Percentiles rank a stretch among this genome's conserved stretches.
Evolutionary conservation across 2,113 vertebrate genomes (phyloP).

Genomic region (Gobiocypris rarus): DNA sequence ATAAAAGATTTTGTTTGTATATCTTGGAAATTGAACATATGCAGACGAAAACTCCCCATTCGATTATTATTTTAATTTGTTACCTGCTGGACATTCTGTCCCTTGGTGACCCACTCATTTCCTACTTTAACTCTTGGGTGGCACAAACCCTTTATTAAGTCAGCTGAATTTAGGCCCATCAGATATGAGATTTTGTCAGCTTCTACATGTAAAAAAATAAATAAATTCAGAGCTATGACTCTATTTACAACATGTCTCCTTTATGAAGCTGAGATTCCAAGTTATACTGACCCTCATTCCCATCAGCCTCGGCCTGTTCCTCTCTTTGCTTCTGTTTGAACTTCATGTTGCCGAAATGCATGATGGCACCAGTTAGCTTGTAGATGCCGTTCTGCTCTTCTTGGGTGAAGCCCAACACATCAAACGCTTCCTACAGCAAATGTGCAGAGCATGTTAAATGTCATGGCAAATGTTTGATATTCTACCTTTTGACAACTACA

Average conservation of each 20-base stretch:
- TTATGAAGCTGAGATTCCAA: not conserved
- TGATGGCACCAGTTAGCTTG: not conserved
- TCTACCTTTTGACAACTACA: not conserved
- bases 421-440: constrained; percentile 71
- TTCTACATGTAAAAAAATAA: constrained; percentile 17
- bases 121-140: constrained; percentile 60
- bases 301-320: constrained; percentile 77
- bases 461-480: not conserved
- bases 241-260: not conserved
- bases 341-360: too few relatives aligned
- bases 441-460: not conserved
- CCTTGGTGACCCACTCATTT: constrained; percentile 59
- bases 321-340: too few relatives aligned
- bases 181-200: constrained; percentile 55
- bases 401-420: constrained; percentile 82
- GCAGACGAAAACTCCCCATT: not conserved
- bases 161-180: constrained; percentile 58
- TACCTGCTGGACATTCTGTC: constrained; percentile 59
- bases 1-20: too few relatives aligned
- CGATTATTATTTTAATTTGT: not conserved
- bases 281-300: constrained; percentile 76
- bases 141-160: constrained; percentile 52
- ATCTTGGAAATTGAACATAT: too few relatives aligned
- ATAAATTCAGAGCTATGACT: not conserved
- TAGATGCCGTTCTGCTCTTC: constrained; percentile 79